Percentiles rank a stretch among this genome's conserved stretches.
phyloP scores from a whole-genome alignment of 2,888 invertebrate species.

The Harmothoe impar region DNA sequence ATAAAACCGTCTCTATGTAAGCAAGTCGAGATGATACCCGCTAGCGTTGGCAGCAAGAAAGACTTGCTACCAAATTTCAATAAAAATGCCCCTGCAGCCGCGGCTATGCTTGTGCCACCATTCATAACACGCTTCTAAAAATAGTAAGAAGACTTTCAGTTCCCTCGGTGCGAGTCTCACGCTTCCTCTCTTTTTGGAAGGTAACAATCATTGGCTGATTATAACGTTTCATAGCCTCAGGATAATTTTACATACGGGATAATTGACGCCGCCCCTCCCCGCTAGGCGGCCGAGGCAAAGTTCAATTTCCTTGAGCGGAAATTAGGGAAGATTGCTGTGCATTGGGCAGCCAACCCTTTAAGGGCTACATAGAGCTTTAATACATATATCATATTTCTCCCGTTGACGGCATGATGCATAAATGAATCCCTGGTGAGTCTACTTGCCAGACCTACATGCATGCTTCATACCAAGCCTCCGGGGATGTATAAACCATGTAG shows the following conservation, averaged over 20 bases:
- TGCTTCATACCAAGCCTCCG: too few relatives aligned
- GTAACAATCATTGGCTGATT: slow-evolving; percentile 16
- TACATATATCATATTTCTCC: too few relatives aligned
- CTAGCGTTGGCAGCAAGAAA: not conserved
- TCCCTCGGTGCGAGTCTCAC: not conserved
- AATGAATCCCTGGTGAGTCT: too few relatives aligned
- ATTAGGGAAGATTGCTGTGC: not conserved
- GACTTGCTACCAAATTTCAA: not conserved
- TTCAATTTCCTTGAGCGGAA: not conserved
- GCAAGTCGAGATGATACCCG: not conserved
- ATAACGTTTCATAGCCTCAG: slow-evolving; percentile 13
- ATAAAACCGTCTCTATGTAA: slow-evolving; percentile 17
- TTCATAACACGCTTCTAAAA: slow-evolving; percentile 17
- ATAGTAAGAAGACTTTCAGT: not conserved
- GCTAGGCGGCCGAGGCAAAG: not conserved
- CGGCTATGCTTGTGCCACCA: not conserved
- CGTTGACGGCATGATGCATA: too few relatives aligned
- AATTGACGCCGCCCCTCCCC: not conserved
- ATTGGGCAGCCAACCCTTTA: not conserved
- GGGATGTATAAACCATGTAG: too few relatives aligned
- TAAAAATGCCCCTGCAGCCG: not conserved
- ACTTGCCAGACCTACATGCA: too few relatives aligned
- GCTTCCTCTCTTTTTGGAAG: slow-evolving; percentile 1
- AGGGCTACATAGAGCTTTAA: too few relatives aligned
- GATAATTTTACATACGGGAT: slow-evolving; percentile 15